Evolutionary conservation across 2,113 vertebrate species (phyloP).

Genomic region (Fulmarus glacialis): DNA sequence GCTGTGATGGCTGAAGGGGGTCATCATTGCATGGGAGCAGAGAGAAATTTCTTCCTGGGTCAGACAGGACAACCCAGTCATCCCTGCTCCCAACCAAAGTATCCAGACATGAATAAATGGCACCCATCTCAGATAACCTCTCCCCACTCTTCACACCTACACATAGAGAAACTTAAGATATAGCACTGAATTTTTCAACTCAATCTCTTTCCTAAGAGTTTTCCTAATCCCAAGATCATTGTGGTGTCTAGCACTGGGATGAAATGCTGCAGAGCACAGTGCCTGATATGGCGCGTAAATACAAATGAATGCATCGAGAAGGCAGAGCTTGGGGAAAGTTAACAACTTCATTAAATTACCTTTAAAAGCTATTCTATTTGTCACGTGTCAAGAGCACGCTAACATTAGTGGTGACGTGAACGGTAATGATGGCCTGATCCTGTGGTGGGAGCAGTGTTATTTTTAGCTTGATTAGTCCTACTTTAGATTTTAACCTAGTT

Average conservation of each 20-base stretch:
- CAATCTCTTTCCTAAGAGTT: background rate
- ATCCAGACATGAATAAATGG: background rate
- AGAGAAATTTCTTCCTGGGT: background rate
- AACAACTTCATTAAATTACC: background rate
- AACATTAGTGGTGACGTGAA: background rate
- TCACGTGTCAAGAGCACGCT: background rate
- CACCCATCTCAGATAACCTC: background rate
- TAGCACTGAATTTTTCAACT: background rate
- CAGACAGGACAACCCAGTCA: background rate
- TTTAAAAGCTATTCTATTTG: background rate
- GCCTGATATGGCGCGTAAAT: background rate
- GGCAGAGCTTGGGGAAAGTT: background rate
- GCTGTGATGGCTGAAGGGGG: background rate
- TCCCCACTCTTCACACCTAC: background rate
- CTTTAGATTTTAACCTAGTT: background rate
- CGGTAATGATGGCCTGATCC: background rate
- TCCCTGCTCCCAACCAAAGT: background rate
- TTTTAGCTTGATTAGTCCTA: conserved; percentile 36
- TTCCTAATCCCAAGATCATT: background rate
- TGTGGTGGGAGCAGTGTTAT: background rate
- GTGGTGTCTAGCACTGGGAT: background rate
- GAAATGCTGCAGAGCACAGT: background rate
- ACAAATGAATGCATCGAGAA: background rate
- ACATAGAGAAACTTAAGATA: background rate
- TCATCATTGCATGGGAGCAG: background rate